Evolutionary conservation across 2,888 invertebrate genomes (phyloP), one percentile per base, ranked within the genome.

Genomic region (Nymphalis polychloros): DNA sequence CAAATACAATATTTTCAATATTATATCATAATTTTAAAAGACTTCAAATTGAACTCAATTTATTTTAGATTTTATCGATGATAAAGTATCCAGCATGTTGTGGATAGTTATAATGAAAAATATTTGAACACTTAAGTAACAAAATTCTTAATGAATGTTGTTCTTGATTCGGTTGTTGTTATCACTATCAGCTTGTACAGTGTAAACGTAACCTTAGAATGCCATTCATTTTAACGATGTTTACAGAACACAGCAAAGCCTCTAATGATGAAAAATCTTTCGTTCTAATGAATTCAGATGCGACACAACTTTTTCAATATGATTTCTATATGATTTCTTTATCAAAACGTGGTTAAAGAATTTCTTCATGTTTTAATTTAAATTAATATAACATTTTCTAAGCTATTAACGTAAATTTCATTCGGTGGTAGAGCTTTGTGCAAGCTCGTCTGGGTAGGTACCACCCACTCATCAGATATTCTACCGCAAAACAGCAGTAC

Each of bases 201-300:
- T 55, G 31, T 55, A 55, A 55, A 55, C 31, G 27, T 31, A 23
- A 55, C 53, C 53, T 55, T 55, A 55, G 52, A 13, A 10, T 16
- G 53, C 31, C n/a, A 17, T 55, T 55, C 53, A 27, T 31, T 27
- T 55, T 55, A 55, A 55, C 53, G 53, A 55, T 55, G 53, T 55
- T 55, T 55, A 31, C 53, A 27, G 27, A 55, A 31, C 31, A 31
- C 27, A 27, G n/a, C 31, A 17, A 31, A 55, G 31, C 17, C 53
- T 55, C 53, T 55, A 55, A 55, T 31, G 53, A 55, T 55, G 31
- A 27, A 48, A 48, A 46, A 60, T 60, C 46, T 60, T 46, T 31
- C 31, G 27, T 31, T 55, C n/a, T 55, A 31, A 55, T 55, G 27
- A 55, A 55, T 27, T 55, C 27, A 53, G 8, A 27, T 13, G 27